phyloP scores from a whole-genome alignment of 2,888 invertebrate species.

The Dichetophora obliterata region DNA sequence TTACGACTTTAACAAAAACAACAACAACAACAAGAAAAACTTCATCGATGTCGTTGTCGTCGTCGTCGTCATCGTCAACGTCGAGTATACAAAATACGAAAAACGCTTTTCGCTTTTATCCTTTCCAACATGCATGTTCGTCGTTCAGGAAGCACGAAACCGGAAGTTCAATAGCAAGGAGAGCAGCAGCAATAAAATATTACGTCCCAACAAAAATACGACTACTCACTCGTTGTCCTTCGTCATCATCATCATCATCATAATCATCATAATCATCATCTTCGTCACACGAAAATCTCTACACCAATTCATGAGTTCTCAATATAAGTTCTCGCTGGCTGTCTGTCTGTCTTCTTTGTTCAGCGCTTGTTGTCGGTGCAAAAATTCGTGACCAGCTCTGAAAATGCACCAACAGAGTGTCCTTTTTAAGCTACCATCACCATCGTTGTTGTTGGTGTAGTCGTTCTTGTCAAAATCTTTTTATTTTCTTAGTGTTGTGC shows the following conservation, averaged over 20 bases:
- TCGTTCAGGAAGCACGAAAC: conserved; percentile 35
- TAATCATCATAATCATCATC: conserved; percentile 35
- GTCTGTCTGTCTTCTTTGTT: background rate
- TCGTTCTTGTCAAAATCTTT: background rate
- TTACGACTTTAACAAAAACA: conserved; percentile 40
- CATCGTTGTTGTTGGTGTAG: background rate
- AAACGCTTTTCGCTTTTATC: conserved; percentile 10
- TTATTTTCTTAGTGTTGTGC: background rate
- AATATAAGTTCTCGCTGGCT: background rate
- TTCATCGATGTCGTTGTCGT: background rate
- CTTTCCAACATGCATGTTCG: conserved; percentile 19
- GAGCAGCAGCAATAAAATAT: conserved; percentile 33
- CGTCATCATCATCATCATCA: background rate
- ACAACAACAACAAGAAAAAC: background rate
- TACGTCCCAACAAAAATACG: background rate
- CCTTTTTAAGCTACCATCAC: background rate
- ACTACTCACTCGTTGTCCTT: conserved; percentile 11
- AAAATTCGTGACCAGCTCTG: background rate
- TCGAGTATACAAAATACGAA: conserved; percentile 13
- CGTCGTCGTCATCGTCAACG: conserved; percentile 11
- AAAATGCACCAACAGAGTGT: conserved; percentile 14
- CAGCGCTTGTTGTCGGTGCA: background rate
- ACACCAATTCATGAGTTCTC: conserved; percentile 45
- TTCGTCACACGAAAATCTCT: conserved; percentile 49
- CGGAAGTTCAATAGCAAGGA: conserved; percentile 42